These are phyloP conservation scores for Sphinx pinastri DNA, from an alignment of 2,888 invertebrate genomes.

Conservation along the genomic window DNA sequence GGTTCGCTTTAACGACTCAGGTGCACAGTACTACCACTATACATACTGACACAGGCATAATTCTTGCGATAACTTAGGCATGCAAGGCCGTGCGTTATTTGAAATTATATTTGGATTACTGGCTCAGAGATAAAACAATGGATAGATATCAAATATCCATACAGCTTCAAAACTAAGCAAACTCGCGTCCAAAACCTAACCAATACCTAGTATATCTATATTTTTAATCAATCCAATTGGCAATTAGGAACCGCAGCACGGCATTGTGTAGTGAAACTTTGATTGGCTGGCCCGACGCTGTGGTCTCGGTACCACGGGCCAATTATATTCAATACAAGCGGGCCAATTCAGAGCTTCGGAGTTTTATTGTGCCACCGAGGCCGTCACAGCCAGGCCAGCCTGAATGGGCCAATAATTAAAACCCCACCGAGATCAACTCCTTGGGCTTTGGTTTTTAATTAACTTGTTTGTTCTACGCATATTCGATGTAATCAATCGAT, in stretches of 20 bases:
- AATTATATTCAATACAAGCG: conserved; percentile 74
- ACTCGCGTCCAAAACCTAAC: no score
- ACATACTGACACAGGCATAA: no score
- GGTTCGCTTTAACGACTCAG: no score
- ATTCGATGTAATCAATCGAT: conserved; percentile 19
- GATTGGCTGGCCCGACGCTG: conserved; percentile 65
- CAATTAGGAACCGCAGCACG: conserved; percentile 65
- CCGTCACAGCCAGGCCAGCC: conserved; percentile 71
- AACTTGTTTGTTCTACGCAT: conserved; percentile 63
- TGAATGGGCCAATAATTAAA: conserved; percentile 79
- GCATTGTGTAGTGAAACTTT: conserved; percentile 75
- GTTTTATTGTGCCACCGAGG: conserved; percentile 69
- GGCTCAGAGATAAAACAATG: no score
- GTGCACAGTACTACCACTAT: no score
- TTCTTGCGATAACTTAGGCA: no score
- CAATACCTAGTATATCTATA: conserved; percentile 4
- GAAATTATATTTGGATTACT: no score
- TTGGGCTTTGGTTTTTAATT: conserved; percentile 71
- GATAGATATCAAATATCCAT: no score
- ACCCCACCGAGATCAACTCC: conserved; percentile 66
- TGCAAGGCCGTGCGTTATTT: no score
- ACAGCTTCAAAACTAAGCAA: no score
- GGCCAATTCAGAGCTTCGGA: conserved; percentile 72
- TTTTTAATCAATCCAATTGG: conserved; percentile 47
- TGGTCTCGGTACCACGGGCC: conserved; percentile 60